Base-by-base conservation (phyloP, 2,113 vertebrate genomes). In the Cacatua alba region DNA sequence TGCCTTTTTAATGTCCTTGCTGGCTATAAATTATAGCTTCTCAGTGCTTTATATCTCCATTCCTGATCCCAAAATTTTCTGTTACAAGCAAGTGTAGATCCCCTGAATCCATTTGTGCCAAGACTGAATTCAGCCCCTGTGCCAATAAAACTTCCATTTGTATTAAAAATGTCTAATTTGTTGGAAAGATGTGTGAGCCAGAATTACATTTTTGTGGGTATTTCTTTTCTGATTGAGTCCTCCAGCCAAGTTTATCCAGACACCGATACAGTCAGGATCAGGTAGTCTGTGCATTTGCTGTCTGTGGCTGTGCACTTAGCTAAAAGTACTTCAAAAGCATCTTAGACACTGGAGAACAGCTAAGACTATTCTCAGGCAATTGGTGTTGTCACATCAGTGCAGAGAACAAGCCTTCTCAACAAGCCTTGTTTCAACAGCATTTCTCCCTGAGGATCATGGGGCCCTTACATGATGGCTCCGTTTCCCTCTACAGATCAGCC, bases 81-180 rank as follows among this genome's bases (percentile, higher is more conserved):
- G 37, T 72, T 82, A 90, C 68, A 83, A 81, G 94, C 41, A 85
- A 90, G 78, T 62, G 43, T 31, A 88, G 31, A 29, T 88, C 26
- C 60, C 7, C 39, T 9, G 7, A 78, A 95, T 82, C 87, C 79
- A 64, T 80, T 95, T 86, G 77, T 39, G 71, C 72, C 82, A 86
- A 86, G 68, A 33, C 59, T 71, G 43, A 89, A 48, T 86, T 91
- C 62, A 94, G 43, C 29, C 37, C 77, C 63, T 81, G 59, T 67
- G 79, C 92, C 85, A 96, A 70, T 92, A 92, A 93, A 90, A 91
- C 72, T 84, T 94, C 83, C 48, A 87, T 92, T 96, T 84, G 48
- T 85, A 95, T 79, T 89, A 89, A 78, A 91, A 79, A n/a, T n/a
- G 28, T 91, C 72, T 71, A 21, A 62, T 74, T 51, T 55, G 24